Evolutionary conservation across 2,113 vertebrate species (phyloP).

Genomic region (Onychorhynchus coronatus): DNA sequence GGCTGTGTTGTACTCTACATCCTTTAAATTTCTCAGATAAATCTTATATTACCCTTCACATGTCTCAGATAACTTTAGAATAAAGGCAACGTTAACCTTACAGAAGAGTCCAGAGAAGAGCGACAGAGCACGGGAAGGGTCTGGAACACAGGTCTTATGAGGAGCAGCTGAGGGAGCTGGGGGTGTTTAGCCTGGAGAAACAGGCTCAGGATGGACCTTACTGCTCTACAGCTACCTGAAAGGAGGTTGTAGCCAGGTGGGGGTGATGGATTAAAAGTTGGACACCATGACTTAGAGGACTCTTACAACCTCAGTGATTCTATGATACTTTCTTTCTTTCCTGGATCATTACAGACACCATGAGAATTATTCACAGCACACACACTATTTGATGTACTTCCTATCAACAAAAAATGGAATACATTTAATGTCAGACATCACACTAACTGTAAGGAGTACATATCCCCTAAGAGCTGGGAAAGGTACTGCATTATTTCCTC

Average conservation of each 20-base stretch:
- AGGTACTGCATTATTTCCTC: not conserved
- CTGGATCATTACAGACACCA: not conserved
- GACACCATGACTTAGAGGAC: not conserved
- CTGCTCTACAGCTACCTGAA: not conserved
- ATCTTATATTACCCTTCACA: not conserved
- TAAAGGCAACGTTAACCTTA: not conserved
- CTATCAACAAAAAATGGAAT: not conserved
- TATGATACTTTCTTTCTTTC: not conserved
- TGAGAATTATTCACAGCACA: not conserved
- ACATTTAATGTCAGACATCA: not conserved
- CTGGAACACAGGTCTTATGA: not conserved
- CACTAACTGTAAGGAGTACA: not conserved
- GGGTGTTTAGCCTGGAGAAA: not conserved
- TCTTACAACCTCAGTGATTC: not conserved
- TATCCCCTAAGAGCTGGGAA: not conserved
- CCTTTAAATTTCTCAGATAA: not conserved
- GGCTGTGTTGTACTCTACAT: not conserved
- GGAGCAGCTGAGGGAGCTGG: not conserved
- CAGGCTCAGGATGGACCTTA: not conserved
- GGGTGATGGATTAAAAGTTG: not conserved
- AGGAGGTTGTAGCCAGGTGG: not conserved
- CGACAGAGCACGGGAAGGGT: not conserved
- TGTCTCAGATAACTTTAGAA: not conserved
- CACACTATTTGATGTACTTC: not conserved
- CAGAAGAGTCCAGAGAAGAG: not conserved